Evolutionary conservation across 2,797 vertebrate genomes (phyloP).

Genomic region (Ceyx erithaca): DNA sequence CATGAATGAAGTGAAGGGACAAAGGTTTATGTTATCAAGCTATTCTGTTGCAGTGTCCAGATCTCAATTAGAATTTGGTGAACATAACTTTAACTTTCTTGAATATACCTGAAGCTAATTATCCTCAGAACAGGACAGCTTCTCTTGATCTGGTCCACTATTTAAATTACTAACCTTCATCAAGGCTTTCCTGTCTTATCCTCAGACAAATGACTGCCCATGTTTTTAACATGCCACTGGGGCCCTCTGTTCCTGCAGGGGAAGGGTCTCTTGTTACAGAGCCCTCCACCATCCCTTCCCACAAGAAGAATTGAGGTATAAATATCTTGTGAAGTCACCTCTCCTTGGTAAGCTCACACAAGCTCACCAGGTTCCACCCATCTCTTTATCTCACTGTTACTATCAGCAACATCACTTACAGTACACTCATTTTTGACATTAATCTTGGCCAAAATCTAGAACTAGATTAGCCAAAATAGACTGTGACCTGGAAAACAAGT

Average conservation of each 20-base stretch:
- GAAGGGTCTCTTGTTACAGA: not conserved
- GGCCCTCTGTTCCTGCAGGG: not conserved
- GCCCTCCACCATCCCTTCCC: not conserved
- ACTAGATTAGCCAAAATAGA: not conserved
- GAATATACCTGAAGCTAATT: not conserved
- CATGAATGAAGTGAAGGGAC: not conserved
- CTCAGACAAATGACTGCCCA: not conserved
- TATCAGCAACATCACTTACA: not conserved
- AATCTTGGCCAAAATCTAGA: not conserved
- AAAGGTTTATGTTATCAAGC: not conserved
- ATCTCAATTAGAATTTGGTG: not conserved
- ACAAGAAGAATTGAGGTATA: not conserved
- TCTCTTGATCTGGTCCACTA: not conserved
- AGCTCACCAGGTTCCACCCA: not conserved
- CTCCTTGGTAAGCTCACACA: not conserved
- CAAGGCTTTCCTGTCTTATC: not conserved
- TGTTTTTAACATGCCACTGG: not conserved
- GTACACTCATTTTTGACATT: not conserved
- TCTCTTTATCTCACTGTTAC: not conserved
- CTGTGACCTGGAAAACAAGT: not conserved
- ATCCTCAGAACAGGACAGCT: not conserved
- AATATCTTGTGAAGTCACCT: not conserved
- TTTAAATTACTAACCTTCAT: not conserved
- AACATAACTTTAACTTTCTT: not conserved
- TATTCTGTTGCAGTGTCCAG: not conserved